Conservation (phyloP, 2,797 vertebrate species). For the Ataeniobius toweri region DNA sequence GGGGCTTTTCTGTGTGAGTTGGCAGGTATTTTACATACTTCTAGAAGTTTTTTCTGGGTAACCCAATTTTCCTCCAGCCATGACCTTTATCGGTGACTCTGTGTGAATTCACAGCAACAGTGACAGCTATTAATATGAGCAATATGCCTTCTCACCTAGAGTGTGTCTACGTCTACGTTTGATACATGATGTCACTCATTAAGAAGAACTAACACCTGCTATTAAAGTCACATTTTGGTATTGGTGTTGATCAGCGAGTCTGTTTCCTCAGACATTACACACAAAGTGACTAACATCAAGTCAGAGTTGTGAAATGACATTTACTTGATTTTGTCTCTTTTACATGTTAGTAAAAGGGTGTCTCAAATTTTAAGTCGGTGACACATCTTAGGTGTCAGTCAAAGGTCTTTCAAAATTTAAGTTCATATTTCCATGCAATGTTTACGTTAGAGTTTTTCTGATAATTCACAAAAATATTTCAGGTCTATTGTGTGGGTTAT, state of each 20-base stretch:
- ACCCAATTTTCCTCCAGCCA: no score
- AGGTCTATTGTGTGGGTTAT: not conserved
- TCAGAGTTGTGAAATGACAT: slow-evolving; percentile 12
- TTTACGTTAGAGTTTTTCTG: no score
- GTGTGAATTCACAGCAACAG: not conserved
- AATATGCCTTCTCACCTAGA: not conserved
- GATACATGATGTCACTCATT: not conserved
- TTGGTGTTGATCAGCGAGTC: slow-evolving; percentile 7
- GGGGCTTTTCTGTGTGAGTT: not conserved
- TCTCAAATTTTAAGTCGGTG: slow-evolving; percentile 13
- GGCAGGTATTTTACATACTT: not conserved
- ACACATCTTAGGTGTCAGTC: slow-evolving; percentile 36
- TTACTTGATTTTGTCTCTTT: slow-evolving; percentile 15
- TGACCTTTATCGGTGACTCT: not conserved
- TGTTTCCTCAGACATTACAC: not conserved
- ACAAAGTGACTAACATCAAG: slow-evolving; percentile 35
- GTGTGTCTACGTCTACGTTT: no score
- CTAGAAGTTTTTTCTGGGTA: no score
- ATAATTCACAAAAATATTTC: not conserved
- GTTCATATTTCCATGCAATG: not conserved
- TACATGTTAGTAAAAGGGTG: slow-evolving; percentile 54
- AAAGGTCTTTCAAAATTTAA: not conserved
- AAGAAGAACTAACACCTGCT: not conserved
- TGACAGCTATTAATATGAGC: not conserved
- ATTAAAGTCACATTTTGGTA: slow-evolving; percentile 10